Evolutionary conservation across 2,797 vertebrate genomes (phyloP).

Genomic region (Falco naumanni): DNA sequence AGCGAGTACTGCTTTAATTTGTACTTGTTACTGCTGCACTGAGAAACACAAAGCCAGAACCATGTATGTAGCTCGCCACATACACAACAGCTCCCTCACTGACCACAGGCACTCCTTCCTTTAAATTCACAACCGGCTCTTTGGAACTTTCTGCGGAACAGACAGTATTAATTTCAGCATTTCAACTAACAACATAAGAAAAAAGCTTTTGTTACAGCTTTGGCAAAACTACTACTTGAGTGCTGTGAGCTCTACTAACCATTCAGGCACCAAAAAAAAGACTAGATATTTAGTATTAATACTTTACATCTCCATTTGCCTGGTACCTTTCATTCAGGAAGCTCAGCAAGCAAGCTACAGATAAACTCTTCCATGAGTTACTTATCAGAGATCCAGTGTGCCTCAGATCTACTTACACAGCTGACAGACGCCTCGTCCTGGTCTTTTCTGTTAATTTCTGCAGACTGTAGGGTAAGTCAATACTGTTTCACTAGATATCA

Average conservation of each 20-base stretch:
- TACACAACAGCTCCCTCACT: not conserved
- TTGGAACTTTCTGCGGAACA: not conserved
- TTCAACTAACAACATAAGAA: not conserved
- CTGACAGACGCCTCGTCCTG: not conserved
- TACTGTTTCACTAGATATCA: no score
- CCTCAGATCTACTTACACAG: not conserved
- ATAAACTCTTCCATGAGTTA: not conserved
- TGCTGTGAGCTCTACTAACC: not conserved
- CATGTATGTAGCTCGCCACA: not conserved
- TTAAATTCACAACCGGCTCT: not conserved
- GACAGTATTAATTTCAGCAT: not conserved
- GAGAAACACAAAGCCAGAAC: not conserved
- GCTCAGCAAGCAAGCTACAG: not conserved
- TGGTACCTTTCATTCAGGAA: not conserved
- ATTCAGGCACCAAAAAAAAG: fast-evolving
- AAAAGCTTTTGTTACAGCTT: not conserved
- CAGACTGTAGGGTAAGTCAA: no score
- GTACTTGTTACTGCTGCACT: not conserved
- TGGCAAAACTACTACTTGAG: not conserved
- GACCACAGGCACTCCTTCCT: not conserved
- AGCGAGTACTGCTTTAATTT: not conserved
- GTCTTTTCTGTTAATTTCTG: not conserved
- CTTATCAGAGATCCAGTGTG: not conserved
- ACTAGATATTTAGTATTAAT: not conserved
- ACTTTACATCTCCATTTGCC: not conserved